Evolutionary conservation across 1,140 invertebrate species (phyloP).

Genomic region (Drosophila kepulauana): DNA sequence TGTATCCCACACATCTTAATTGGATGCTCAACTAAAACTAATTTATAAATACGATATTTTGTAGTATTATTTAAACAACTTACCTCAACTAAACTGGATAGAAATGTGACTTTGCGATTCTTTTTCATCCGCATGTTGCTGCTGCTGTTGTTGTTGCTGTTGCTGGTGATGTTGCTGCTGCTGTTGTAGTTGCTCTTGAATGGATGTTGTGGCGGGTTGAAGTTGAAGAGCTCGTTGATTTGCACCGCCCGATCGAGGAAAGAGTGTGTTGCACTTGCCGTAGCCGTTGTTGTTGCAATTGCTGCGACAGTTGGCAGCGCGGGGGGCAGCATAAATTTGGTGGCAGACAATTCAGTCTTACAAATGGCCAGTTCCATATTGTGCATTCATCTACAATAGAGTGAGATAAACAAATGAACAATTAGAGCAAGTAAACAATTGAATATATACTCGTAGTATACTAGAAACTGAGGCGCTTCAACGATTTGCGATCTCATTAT

Average conservation of each 20-base stretch:
- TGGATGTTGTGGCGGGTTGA: conserved; percentile 64
- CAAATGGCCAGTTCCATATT: conserved; percentile 84
- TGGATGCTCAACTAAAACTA: neutral
- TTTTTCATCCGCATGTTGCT: conserved; percentile 80
- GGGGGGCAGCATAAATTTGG: conserved; percentile 83
- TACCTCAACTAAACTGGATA: conserved; percentile 79
- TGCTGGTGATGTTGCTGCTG: conserved; percentile 36
- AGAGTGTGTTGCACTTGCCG: conserved; percentile 52
- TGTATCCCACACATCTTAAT: neutral
- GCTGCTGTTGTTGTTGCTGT: conserved; percentile 20
- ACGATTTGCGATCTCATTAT: conserved; percentile 12
- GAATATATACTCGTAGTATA: conserved; percentile 9
- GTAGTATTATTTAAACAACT: conserved; percentile 30
- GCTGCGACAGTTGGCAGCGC: conserved; percentile 57
- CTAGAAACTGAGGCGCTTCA: neutral
- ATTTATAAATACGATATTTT: neutral
- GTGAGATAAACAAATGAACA: neutral
- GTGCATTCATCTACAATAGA: conserved; percentile 68
- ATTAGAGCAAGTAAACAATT: conserved; percentile 27
- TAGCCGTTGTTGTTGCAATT: conserved; percentile 55
- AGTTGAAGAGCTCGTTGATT: conserved; percentile 64
- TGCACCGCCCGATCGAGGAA: conserved; percentile 61
- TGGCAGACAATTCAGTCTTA: conserved; percentile 80
- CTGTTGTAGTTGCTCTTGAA: conserved; percentile 55
- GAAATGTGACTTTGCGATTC: conserved; percentile 83